phyloP scores from a whole-genome alignment of 2,113 vertebrate genomes.

The Gobius niger region DNA sequence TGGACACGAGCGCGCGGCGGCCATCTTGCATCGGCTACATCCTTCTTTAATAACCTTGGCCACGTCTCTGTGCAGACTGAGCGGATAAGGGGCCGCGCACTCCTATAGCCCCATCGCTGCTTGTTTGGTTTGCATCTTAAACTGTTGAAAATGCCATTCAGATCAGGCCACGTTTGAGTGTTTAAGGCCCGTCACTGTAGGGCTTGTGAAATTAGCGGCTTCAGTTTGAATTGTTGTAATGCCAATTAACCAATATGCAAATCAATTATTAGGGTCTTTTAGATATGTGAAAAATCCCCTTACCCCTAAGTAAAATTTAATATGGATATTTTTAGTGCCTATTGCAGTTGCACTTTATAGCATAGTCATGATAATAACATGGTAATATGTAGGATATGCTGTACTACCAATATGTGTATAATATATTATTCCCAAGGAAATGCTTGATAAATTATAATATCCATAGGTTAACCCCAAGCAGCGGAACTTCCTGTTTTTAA shows the following conservation, averaged over 20 bases:
- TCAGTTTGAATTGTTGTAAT: too few relatives aligned
- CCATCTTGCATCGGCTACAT: conserved; percentile 88
- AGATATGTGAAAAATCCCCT: neutral
- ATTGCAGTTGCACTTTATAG: too few relatives aligned
- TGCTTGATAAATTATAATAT: too few relatives aligned
- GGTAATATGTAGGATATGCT: too few relatives aligned
- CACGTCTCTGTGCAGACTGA: conserved; percentile 80
- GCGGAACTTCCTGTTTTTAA: too few relatives aligned
- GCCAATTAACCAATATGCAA: neutral
- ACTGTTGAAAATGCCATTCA: conserved; percentile 36
- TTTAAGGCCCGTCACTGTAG: conserved; percentile 5
- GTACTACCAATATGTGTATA: too few relatives aligned
- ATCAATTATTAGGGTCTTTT: neutral
- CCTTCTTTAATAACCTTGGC: conserved; percentile 90
- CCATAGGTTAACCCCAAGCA: too few relatives aligned
- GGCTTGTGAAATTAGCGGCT: neutral
- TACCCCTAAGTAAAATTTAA: too few relatives aligned
- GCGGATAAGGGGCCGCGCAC: conserved; percentile 66
- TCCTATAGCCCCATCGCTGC: conserved; percentile 25
- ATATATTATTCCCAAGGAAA: too few relatives aligned
- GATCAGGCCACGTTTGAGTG: conserved; percentile 12
- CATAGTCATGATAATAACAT: too few relatives aligned
- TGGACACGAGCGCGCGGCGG: conserved; percentile 83
- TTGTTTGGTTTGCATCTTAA: conserved; percentile 48
- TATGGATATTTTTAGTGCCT: too few relatives aligned